These are phyloP conservation scores for Alviniconcha marisindica DNA, from an alignment of 1,140 invertebrate genomes.

Conservation along the genomic window DNA sequence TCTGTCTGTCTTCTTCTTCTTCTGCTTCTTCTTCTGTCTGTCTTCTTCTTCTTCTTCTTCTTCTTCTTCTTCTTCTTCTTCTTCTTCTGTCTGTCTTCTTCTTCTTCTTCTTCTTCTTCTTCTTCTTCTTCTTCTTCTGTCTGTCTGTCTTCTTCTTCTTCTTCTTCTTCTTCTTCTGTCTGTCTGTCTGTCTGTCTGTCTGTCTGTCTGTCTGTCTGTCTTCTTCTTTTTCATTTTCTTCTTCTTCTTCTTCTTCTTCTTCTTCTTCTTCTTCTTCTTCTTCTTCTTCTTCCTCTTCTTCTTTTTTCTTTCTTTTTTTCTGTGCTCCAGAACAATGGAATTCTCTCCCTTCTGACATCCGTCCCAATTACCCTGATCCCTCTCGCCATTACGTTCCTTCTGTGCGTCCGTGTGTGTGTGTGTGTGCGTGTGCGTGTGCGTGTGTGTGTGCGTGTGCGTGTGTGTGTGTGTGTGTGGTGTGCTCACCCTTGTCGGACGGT, in stretches of 20 bases:
- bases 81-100: not conserved
- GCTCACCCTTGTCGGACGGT: too few relatives aligned
- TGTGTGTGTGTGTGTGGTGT: not conserved
- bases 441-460: not conserved
- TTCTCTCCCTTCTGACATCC: too few relatives aligned
- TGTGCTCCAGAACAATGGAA: too few relatives aligned
- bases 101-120: not conserved
- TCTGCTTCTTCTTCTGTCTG: too few relatives aligned
- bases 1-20: too few relatives aligned
- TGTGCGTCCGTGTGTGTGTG: constrained; percentile 21
- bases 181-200: constrained; percentile 4
- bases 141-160: not conserved
- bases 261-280: constrained; percentile 1
- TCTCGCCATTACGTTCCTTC: not conserved
- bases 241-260: constrained; percentile 1
- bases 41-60: not conserved
- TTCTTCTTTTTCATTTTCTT: not conserved
- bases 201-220: not conserved
- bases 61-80: not conserved
- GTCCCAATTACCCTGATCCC: too few relatives aligned
- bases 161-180: not conserved
- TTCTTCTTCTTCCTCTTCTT: constrained; percentile 1
- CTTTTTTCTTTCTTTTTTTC: not conserved
- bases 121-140: not conserved
- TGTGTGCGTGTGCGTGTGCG: not conserved